phyloP scores from a whole-genome alignment of 1,140 invertebrate species.

The Caerostris extrusa region DNA sequence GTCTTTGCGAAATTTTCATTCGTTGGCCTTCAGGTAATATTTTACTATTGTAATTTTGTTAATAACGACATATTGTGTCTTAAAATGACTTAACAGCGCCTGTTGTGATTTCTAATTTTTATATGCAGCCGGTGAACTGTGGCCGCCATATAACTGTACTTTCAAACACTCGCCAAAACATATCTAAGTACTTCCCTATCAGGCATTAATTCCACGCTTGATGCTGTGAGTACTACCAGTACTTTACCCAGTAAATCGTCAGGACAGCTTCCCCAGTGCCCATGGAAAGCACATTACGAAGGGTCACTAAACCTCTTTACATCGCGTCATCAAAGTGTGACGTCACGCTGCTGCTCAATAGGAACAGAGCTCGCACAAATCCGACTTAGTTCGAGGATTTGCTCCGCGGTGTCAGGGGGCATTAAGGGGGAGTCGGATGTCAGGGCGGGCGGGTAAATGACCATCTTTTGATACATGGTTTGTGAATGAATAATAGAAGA shows the following conservation, averaged over 20 bases:
- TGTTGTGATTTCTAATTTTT: too few relatives aligned
- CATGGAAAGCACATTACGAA: not conserved
- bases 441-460: not conserved
- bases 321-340: constrained; percentile 27
- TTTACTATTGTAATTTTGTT: too few relatives aligned
- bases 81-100: too few relatives aligned
- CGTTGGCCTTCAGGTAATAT: too few relatives aligned
- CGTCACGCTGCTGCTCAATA: not conserved
- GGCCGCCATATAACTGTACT: too few relatives aligned
- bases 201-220: too few relatives aligned
- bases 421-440: not conserved
- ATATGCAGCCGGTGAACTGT: too few relatives aligned
- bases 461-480: not conserved
- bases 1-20: too few relatives aligned
- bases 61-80: too few relatives aligned
- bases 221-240: not conserved
- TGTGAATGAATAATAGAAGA: not conserved
- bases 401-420: not conserved
- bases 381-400: not conserved
- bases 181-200: too few relatives aligned
- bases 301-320: constrained; percentile 4
- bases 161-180: too few relatives aligned
- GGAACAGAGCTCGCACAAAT: not conserved
- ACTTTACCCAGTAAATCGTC: not conserved
- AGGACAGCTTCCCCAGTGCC: not conserved